A percentile compares a stretch with the other conserved stretches of the same genome.
These are phyloP conservation scores for Drosophila bifasciata DNA, from an alignment of 1,140 invertebrate species.

Conservation along the genomic window DNA sequence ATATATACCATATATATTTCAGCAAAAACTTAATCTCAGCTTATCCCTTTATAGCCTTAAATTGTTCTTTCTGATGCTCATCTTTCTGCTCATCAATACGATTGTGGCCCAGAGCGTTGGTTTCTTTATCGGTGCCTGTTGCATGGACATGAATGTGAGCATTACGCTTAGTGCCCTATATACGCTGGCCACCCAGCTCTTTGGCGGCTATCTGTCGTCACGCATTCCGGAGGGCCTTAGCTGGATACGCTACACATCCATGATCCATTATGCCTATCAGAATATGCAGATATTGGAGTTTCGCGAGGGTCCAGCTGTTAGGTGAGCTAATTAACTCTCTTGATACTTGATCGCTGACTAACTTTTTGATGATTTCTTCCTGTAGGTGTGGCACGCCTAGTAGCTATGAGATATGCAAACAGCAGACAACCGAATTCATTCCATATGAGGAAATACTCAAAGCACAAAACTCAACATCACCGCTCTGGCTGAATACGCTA, in stretches of 20 bases:
- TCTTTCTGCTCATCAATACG: slow-evolving; percentile 90
- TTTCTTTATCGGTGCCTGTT: slow-evolving; percentile 92
- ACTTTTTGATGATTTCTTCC: slow-evolving; percentile 5
- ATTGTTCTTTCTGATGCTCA: slow-evolving; percentile 89
- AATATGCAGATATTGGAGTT: slow-evolving; percentile 95
- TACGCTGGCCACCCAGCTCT: slow-evolving; percentile 91
- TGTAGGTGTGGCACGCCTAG: slow-evolving; percentile 88
- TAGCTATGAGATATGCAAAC: slow-evolving; percentile 88
- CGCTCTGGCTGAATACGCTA: slow-evolving; percentile 91
- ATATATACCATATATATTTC: not conserved
- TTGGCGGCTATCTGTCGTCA: slow-evolving; percentile 92
- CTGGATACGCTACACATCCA: slow-evolving; percentile 91
- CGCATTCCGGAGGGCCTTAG: slow-evolving; percentile 91
- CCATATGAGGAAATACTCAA: slow-evolving; percentile 89
- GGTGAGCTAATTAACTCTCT: slow-evolving; percentile 84
- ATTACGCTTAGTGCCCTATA: slow-evolving; percentile 92
- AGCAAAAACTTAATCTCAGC: not conserved
- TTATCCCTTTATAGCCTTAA: slow-evolving; percentile 85
- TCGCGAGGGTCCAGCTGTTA: slow-evolving; percentile 88
- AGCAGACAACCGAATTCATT: slow-evolving; percentile 86
- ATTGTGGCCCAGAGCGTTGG: slow-evolving; percentile 93
- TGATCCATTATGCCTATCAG: slow-evolving; percentile 94
- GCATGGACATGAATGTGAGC: slow-evolving; percentile 92
- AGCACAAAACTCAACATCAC: slow-evolving; percentile 87
- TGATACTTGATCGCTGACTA: not conserved